Conservation (phyloP, 2,797 vertebrate genomes). For the Sandelia bainsii region DNA sequence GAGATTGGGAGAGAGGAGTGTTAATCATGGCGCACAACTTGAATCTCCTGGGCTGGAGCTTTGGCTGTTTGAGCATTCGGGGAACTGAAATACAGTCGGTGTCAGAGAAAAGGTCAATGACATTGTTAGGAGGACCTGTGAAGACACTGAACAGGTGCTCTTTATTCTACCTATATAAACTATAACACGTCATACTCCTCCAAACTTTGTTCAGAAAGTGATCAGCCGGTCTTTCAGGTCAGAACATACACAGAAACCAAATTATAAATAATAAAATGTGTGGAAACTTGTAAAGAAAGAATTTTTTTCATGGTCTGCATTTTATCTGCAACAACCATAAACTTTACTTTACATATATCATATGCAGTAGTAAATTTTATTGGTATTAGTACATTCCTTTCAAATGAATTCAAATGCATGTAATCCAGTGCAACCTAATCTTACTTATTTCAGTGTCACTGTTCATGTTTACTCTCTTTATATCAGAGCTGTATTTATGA, state of each 20-base stretch:
- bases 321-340: no score
- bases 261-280: slow-evolving; percentile 6
- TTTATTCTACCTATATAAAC: slow-evolving; percentile 62
- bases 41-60: slow-evolving; percentile 56
- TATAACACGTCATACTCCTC: slow-evolving; percentile 24
- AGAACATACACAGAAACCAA: slow-evolving; percentile 14
- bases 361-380: no score
- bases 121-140: slow-evolving; percentile 63
- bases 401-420: not conserved
- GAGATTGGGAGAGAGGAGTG: slow-evolving; percentile 75
- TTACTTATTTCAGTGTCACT: not conserved
- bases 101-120: slow-evolving; percentile 79
- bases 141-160: slow-evolving; percentile 57
- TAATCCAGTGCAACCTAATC: not conserved
- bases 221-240: slow-evolving; percentile 24
- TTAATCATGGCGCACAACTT: slow-evolving; percentile 72
- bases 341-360: no score
- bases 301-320: no score
- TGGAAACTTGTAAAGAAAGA: not conserved
- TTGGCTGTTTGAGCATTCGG: slow-evolving; percentile 57
- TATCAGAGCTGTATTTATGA: slow-evolving; percentile 15
- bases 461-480: not conserved
- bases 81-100: slow-evolving; percentile 73
- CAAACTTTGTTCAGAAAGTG: slow-evolving; percentile 16
- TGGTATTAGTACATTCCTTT: no score